These are phyloP conservation scores for Drosophila lutescens DNA, from an alignment of 2,888 invertebrate genomes.

Conservation along the genomic window DNA sequence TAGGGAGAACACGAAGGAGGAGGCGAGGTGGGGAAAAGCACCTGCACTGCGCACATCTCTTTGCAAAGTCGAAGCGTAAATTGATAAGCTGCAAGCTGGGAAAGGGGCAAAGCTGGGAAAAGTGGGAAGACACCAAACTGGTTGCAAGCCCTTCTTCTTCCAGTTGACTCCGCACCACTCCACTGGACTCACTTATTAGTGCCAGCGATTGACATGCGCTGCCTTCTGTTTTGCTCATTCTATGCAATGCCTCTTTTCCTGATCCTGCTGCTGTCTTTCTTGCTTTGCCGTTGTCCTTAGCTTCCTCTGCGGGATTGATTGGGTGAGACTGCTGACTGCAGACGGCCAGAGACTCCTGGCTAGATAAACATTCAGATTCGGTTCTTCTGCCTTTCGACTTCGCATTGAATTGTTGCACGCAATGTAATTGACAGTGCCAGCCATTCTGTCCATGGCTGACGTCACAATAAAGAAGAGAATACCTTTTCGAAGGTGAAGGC, in stretches of 20 bases:
- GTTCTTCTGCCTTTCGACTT: conserved; percentile 22
- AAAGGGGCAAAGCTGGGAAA: conserved; percentile 5
- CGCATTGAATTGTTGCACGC: conserved; percentile 65
- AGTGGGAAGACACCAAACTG: conserved; percentile 44
- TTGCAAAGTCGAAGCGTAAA: conserved; percentile 61
- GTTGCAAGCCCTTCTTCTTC: conserved; percentile 33
- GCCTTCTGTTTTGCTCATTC: conserved; percentile 52
- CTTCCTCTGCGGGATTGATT: conserved; percentile 27
- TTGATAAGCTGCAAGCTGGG: conserved; percentile 70
- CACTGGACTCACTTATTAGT: conserved; percentile 59
- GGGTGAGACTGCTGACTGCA: conserved; percentile 14
- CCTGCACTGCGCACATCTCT: conserved; percentile 53
- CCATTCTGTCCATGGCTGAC: conserved; percentile 22
- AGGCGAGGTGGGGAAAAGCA: conserved; percentile 44
- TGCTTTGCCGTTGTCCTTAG: conserved; percentile 6
- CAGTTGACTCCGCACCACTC: conserved; percentile 1
- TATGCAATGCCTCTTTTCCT: conserved; percentile 12
- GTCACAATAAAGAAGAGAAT: conserved; percentile 3
- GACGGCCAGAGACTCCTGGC: conserved; percentile 10
- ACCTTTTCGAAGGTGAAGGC: neutral
- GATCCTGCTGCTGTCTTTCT: neutral
- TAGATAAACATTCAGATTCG: conserved; percentile 49
- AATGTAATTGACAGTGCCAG: conserved; percentile 61
- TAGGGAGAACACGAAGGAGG: conserved; percentile 1
- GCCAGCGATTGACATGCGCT: conserved; percentile 63